Evolutionary conservation across 1,140 invertebrate species (phyloP).

Genomic region (Helicoverpa zea): DNA sequence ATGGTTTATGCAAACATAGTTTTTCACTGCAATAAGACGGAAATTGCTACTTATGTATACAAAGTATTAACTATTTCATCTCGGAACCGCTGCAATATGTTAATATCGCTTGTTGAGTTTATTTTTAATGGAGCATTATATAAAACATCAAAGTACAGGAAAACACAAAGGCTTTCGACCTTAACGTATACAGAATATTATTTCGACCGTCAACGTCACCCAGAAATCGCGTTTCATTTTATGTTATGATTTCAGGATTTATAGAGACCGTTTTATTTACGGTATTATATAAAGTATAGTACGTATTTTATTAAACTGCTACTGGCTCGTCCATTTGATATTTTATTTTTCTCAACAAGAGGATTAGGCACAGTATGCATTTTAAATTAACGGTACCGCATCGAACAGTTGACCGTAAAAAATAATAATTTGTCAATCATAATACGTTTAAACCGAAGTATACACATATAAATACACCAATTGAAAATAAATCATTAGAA

Average conservation of each 20-base stretch:
- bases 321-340: too few relatives aligned
- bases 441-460: too few relatives aligned
- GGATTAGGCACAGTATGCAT: too few relatives aligned
- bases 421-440: too few relatives aligned
- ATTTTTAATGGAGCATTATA: not conserved
- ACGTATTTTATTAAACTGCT: constrained; percentile 6
- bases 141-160: not conserved
- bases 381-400: too few relatives aligned
- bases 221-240: constrained; percentile 35
- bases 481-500: too few relatives aligned
- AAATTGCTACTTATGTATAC: not conserved
- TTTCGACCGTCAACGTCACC: constrained; percentile 16
- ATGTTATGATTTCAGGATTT: constrained; percentile 22
- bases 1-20: not conserved
- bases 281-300: not conserved
- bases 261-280: constrained; percentile 8
- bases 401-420: too few relatives aligned
- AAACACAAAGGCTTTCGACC: constrained; percentile 33
- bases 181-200: not conserved
- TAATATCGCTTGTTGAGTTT: not conserved
- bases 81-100: not conserved
- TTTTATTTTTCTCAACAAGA: too few relatives aligned
- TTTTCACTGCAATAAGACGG: not conserved
- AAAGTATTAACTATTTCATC: not conserved
- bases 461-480: too few relatives aligned